Evolutionary conservation across 2,797 vertebrate genomes (phyloP).

Genomic region (Rhincodon typus): DNA sequence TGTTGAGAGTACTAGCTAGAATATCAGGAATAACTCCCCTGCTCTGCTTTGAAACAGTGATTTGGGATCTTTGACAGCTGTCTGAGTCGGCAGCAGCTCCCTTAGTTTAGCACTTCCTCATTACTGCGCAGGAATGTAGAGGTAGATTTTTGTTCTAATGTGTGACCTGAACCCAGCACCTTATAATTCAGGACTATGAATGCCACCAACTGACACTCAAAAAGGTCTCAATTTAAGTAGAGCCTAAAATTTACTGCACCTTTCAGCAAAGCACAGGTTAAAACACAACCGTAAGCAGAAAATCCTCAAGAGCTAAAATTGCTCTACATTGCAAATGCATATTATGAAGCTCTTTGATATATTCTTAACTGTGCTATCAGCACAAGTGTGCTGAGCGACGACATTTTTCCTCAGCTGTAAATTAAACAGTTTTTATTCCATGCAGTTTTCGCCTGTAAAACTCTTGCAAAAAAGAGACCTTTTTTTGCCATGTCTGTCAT

Average conservation of each 20-base stretch:
- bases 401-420: not conserved
- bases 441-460: constrained; percentile 51
- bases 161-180: no score
- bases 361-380: not conserved
- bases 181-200: no score
- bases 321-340: not conserved
- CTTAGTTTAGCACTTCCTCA: no score
- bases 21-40: no score
- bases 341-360: not conserved
- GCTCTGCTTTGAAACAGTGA: no score
- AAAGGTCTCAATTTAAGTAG: not conserved
- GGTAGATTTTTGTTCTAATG: no score
- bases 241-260: not conserved
- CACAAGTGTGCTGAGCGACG: not conserved
- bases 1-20: no score
- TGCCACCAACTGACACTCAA: not conserved
- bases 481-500: constrained; percentile 57
- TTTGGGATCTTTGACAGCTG: no score
- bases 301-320: not conserved
- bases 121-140: no score
- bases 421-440: not conserved
- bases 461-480: constrained; percentile 51
- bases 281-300: not conserved
- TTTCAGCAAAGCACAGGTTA: not conserved
- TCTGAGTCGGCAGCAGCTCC: no score